Conservation (phyloP, 2,888 invertebrate genomes). For the Amorpha juglandis region DNA sequence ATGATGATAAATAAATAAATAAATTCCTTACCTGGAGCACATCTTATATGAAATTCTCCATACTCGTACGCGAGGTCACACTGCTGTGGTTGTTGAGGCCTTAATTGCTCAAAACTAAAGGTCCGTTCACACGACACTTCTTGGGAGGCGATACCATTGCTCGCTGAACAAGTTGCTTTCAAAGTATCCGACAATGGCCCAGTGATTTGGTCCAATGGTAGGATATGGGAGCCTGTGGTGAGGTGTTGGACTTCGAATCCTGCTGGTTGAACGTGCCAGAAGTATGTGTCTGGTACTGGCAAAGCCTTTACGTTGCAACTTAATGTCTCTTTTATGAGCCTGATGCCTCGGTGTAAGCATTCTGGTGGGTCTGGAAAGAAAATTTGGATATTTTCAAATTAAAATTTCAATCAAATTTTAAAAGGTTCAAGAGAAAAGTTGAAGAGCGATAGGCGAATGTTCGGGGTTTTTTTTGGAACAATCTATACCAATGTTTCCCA, state of each 20-base stretch:
- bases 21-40: constrained; percentile 70
- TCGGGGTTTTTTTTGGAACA: too few species aligned
- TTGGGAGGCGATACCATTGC: constrained; percentile 72
- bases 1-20: too few species aligned
- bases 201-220: constrained; percentile 70
- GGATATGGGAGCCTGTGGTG: constrained; percentile 68
- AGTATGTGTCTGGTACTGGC: constrained; percentile 70
- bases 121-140: constrained; percentile 65
- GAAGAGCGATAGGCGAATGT: too few species aligned
- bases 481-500: too few species aligned
- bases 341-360: constrained; percentile 66
- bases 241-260: constrained; percentile 70
- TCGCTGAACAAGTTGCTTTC: constrained; percentile 69
- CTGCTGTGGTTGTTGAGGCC: constrained; percentile 71
- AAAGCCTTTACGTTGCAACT: constrained; percentile 68
- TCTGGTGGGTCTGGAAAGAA: constrained; percentile 71
- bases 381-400: too few species aligned
- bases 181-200: constrained; percentile 65
- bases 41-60: constrained; percentile 76
- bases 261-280: constrained; percentile 72
- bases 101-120: constrained; percentile 67
- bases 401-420: too few species aligned
- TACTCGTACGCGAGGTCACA: constrained; percentile 75
- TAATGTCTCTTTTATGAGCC: constrained; percentile 67
- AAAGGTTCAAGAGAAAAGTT: too few species aligned